Base-by-base conservation (phyloP, 2,888 invertebrate species). In the Halictus ligatus region DNA sequence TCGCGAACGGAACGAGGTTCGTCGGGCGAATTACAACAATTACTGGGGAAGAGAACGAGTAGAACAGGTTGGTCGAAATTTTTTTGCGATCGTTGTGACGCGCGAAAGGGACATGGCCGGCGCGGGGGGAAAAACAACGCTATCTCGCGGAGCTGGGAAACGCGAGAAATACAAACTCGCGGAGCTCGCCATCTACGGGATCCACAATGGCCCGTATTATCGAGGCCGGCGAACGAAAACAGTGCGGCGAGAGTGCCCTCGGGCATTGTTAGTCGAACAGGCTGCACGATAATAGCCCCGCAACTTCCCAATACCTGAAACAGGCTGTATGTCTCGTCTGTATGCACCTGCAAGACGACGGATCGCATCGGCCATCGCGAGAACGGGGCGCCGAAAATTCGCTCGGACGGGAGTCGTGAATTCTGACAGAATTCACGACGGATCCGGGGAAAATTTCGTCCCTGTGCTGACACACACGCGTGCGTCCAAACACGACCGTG, bases 291-390 rank as follows among this genome's bases (percentile, higher is more conserved):
- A 86, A 86, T 79, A 75, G 75, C 40, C 64, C 79, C 81, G 81
- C 86, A 88, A 86, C 87, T 89, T 89, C 80, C 72, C 83, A 58
- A 83, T 80, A 58, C 78, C 78, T 83, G 48, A 60, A 81, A 77
- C 46, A 84, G 46, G 71, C 80, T 50, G 83, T 71, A 60, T 48
- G 21, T 60, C 60, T 74, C 35, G 35, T 35, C 29, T 21, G 67
- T 67, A 35, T 67, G 75, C 77, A 13, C 73, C 64, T 72, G 58
- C 54, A 58, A 46, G 35, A 64, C 60, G n/a, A 83, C 48, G n/a
- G 15, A 29, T 25, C 67, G 48, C 54, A 76, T 74, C 73, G 43
- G 35, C 35, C 3, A 64, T 15, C 64, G 64, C 25, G 67, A 67
- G 35, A 54, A 54, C 35, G 67, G 18, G 4, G 21, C 58, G 54